phyloP scores from a whole-genome alignment of 2,113 vertebrate species.

The Hiodon alosoides region DNA sequence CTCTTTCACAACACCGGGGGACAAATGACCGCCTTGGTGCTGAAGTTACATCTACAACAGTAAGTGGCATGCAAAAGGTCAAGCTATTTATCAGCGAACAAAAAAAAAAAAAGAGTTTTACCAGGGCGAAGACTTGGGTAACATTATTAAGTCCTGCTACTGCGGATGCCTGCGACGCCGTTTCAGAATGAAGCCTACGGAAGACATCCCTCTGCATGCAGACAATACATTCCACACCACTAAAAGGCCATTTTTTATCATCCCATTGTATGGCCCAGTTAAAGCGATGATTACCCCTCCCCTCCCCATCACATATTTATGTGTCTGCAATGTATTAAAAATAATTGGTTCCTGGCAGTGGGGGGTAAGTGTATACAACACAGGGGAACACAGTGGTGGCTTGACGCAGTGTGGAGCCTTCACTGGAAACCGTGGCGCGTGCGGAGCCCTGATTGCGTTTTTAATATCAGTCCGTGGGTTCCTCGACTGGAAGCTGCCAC shows the following conservation, averaged over 20 bases:
- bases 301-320: conserved; percentile 5
- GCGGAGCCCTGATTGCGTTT: background rate
- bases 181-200: background rate
- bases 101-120: background rate
- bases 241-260: conserved; percentile 9
- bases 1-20: background rate
- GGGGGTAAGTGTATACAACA: background rate
- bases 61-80: conserved; percentile 20
- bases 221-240: conserved; percentile 2
- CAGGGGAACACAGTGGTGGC: no score
- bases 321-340: conserved; percentile 21
- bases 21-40: conserved; percentile 20
- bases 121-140: background rate
- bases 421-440: background rate
- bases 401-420: no score
- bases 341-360: conserved; percentile 16
- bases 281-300: conserved; percentile 17
- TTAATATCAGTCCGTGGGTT: no score
- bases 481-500: no score
- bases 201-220: background rate
- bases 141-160: conserved; percentile 14
- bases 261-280: conserved; percentile 1
- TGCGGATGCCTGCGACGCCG: background rate
- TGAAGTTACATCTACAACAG: conserved; percentile 20
- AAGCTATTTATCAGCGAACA: conserved; percentile 21